These are phyloP conservation scores for Epistrophella euchroma DNA, from an alignment of 2,888 invertebrate species.

Conservation along the genomic window DNA sequence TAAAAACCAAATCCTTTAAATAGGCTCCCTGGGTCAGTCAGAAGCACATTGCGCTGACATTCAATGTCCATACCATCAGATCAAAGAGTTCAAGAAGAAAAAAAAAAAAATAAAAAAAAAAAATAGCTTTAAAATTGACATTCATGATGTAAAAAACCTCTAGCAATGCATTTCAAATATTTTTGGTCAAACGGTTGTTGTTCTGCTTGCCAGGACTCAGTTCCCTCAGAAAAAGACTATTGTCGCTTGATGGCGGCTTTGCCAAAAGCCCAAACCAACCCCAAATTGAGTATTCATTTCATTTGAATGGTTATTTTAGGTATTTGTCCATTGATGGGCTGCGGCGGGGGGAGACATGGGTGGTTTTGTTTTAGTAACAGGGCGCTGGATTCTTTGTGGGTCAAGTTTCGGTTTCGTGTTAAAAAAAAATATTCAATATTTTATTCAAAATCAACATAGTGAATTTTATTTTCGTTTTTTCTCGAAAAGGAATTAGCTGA, in stretches of 20 bases:
- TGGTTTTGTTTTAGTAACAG: not conserved
- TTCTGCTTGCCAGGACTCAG: constrained; percentile 5
- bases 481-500: no score
- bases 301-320: constrained; percentile 37
- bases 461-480: no score
- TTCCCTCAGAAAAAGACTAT: not conserved
- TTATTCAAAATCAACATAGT: not conserved
- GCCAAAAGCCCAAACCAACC: not conserved
- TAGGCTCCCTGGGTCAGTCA: constrained; percentile 20
- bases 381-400: not conserved
- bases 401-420: no score
- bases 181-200: constrained; percentile 54
- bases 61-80: constrained; percentile 20
- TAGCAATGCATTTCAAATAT: constrained; percentile 56
- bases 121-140: constrained; percentile 14
- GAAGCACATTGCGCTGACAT: constrained; percentile 49
- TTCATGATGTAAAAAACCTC: constrained; percentile 23
- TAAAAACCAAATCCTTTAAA: constrained; percentile 37
- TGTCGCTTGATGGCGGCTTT: not conserved
- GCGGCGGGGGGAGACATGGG: not conserved
- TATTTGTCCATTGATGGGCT: not conserved
- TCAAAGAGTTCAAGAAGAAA: not conserved
- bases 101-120: not conserved
- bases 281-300: constrained; percentile 43
- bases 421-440: not conserved